phyloP scores from a whole-genome alignment of 2,888 invertebrate genomes.

The Ferdinandea cuprea region DNA sequence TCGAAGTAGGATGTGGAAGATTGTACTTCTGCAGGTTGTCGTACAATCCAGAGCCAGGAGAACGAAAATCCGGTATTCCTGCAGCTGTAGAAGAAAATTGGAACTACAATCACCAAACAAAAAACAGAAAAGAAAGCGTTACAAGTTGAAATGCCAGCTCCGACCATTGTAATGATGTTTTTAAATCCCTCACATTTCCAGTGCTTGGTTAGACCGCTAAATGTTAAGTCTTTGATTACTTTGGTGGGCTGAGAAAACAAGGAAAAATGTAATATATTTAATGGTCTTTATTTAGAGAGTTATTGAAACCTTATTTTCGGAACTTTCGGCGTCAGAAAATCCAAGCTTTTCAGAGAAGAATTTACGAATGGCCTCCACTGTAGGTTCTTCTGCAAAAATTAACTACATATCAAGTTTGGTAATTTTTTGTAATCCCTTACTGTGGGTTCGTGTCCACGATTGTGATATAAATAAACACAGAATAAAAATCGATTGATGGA shows the following conservation, averaged over 20 bases:
- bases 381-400: slow-evolving; percentile 78
- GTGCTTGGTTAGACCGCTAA: slow-evolving; percentile 91
- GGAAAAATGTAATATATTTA: slow-evolving; percentile 1
- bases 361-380: slow-evolving; percentile 86
- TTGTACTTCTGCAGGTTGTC: slow-evolving; percentile 95
- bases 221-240: slow-evolving; percentile 88
- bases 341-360: slow-evolving; percentile 87
- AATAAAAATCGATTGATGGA: slow-evolving; percentile 45
- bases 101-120: background rate
- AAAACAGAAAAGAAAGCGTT: slow-evolving; percentile 83
- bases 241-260: slow-evolving; percentile 77
- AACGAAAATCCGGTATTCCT: slow-evolving; percentile 98
- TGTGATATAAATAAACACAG: background rate
- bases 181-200: slow-evolving; percentile 90
- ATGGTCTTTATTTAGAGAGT: background rate
- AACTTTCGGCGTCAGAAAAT: slow-evolving; percentile 81
- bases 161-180: slow-evolving; percentile 96
- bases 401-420: background rate
- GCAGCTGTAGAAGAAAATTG: slow-evolving; percentile 78
- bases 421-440: slow-evolving; percentile 2
- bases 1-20: slow-evolving; percentile 94
- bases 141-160: slow-evolving; percentile 98
- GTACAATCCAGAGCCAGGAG: slow-evolving; percentile 95
- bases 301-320: slow-evolving; percentile 67
- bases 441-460: slow-evolving; percentile 35